Percentiles rank a stretch among this genome's conserved stretches.
Conservation (phyloP, 2,888 invertebrate genomes). For the Eilema caniola region DNA sequence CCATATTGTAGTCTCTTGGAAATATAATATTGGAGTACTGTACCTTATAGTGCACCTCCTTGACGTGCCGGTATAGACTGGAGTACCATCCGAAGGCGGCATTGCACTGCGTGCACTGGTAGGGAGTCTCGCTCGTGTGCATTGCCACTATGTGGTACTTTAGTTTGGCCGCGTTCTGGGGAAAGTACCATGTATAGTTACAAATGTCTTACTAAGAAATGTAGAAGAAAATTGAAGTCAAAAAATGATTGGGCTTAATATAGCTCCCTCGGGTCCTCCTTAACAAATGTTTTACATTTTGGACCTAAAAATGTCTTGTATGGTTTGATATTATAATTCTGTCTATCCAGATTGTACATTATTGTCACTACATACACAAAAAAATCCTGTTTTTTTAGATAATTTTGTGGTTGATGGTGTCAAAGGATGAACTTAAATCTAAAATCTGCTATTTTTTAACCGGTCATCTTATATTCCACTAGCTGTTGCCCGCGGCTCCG, state of each 20-base stretch:
- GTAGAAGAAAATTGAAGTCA: background rate
- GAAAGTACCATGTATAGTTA: background rate
- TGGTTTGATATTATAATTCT: background rate
- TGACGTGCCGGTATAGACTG: constrained; percentile 75
- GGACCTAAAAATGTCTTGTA: no score
- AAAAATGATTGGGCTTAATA: background rate
- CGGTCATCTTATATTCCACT: background rate
- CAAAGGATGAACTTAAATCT: background rate
- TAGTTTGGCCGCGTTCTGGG: constrained; percentile 76
- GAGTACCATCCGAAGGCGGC: constrained; percentile 83
- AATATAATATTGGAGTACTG: background rate
- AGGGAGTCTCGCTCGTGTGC: constrained; percentile 79
- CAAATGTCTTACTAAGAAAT: background rate
- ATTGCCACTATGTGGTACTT: constrained; percentile 81
- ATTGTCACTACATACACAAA: background rate
- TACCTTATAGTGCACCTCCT: constrained; percentile 81
- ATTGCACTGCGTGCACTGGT: constrained; percentile 71
- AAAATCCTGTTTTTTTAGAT: background rate
- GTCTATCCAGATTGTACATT: background rate
- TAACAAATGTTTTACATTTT: background rate
- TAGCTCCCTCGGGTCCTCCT: background rate
- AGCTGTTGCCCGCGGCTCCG: no score
- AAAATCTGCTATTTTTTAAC: background rate
- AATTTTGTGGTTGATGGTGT: no score
- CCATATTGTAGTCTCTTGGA: no score